These are phyloP conservation scores for Lutjanus erythropterus DNA, from an alignment of 2,113 vertebrate species.

Conservation along the genomic window DNA sequence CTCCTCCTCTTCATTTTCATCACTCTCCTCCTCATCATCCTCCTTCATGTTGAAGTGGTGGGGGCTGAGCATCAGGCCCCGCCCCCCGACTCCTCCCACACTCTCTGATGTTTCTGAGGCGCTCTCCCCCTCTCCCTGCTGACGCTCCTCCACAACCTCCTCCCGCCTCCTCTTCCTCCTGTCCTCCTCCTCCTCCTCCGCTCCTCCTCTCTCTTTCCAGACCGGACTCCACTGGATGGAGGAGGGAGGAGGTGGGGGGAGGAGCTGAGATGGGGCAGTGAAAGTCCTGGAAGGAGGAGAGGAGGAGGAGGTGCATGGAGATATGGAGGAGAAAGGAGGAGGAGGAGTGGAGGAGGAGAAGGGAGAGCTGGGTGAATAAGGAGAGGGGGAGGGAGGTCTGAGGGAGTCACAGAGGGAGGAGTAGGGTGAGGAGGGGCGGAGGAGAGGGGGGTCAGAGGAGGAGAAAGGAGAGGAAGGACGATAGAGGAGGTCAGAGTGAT, in stretches of 20 bases:
- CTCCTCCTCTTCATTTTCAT: constrained; percentile 69
- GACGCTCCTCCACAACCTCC: constrained; percentile 68
- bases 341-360: constrained; percentile 1
- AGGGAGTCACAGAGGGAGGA: constrained; percentile 25
- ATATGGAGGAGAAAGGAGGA: constrained; percentile 5
- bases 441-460: constrained; percentile 15
- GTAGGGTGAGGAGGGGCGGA: constrained; percentile 13
- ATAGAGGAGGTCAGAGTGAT: constrained; percentile 41
- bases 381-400: constrained; percentile 14
- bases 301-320: constrained; percentile 15
- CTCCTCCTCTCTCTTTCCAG: constrained; percentile 64
- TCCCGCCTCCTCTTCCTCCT: constrained; percentile 43
- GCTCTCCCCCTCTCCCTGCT: constrained; percentile 79
- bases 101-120: constrained; percentile 71
- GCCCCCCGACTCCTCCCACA: constrained; percentile 26
- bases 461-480: constrained; percentile 42
- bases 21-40: constrained; percentile 63
- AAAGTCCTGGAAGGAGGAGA: constrained; percentile 11
- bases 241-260: neutral
- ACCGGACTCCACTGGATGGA: constrained; percentile 47
- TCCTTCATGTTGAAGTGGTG: constrained; percentile 76
- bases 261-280: constrained; percentile 1
- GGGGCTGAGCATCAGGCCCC: constrained; percentile 36
- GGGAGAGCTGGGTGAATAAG: neutral
- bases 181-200: constrained; percentile 19